A percentile compares a stretch with the other conserved stretches of the same genome.
Conservation (phyloP, 2,888 invertebrate genomes). For the Alloplasta piceator region DNA sequence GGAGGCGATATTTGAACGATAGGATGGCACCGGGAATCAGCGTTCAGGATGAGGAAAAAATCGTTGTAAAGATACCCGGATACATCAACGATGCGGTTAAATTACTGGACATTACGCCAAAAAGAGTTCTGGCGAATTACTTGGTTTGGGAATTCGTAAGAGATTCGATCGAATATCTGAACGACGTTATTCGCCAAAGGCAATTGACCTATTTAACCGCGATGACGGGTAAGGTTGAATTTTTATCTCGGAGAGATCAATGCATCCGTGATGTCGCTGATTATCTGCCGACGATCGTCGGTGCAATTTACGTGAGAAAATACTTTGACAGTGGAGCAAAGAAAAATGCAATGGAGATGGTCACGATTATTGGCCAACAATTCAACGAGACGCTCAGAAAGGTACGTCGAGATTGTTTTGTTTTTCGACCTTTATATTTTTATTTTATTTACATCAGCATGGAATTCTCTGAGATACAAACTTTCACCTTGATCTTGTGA, state of each 20-base stretch:
- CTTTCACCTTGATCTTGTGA: too few relatives aligned
- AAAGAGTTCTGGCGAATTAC: slow-evolving; percentile 92
- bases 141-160: slow-evolving; percentile 95
- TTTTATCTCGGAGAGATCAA: slow-evolving; percentile 96
- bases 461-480: too few relatives aligned
- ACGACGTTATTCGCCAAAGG: slow-evolving; percentile 90
- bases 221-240: slow-evolving; percentile 92
- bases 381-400: slow-evolving; percentile 92
- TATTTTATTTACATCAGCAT: background rate
- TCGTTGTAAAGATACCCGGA: slow-evolving; percentile 92
- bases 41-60: slow-evolving; percentile 88
- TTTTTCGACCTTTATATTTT: background rate
- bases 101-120: slow-evolving; percentile 84
- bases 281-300: slow-evolving; percentile 90
- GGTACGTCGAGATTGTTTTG: slow-evolving; percentile 73
- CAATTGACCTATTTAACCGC: slow-evolving; percentile 92
- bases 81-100: slow-evolving; percentile 89
- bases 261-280: slow-evolving; percentile 92
- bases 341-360: slow-evolving; percentile 93
- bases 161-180: slow-evolving; percentile 91
- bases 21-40: slow-evolving; percentile 87
- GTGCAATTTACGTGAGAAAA: slow-evolving; percentile 93
- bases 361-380: slow-evolving; percentile 91
- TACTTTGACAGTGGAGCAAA: slow-evolving; percentile 94
- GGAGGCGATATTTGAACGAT: slow-evolving; percentile 92